Evolutionary conservation across 1,140 invertebrate species (phyloP).

Genomic region (Belonocnema kinseyi): DNA sequence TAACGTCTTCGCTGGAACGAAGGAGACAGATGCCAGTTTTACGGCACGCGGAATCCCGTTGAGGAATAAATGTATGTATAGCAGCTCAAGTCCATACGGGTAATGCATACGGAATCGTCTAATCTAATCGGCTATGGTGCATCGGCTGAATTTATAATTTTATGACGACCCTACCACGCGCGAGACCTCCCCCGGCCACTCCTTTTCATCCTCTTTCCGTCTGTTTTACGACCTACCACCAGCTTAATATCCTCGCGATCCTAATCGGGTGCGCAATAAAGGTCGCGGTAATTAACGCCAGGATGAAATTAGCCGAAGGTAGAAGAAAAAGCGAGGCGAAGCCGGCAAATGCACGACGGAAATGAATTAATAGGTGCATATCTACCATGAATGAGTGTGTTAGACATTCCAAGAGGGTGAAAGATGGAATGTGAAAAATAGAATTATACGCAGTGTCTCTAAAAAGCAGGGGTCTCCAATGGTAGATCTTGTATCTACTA

Average conservation of each 20-base stretch:
- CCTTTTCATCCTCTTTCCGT: slow-evolving; percentile 22
- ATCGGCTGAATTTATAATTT: slow-evolving; percentile 67
- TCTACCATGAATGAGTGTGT: neutral
- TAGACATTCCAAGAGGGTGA: neutral
- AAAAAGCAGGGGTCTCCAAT: no score
- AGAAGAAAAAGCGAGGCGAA: slow-evolving; percentile 28
- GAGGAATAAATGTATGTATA: slow-evolving; percentile 35
- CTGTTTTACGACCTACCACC: slow-evolving; percentile 41
- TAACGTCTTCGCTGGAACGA: slow-evolving; percentile 24
- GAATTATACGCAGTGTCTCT: neutral
- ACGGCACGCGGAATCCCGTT: slow-evolving; percentile 39
- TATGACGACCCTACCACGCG: slow-evolving; percentile 54
- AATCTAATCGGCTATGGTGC: slow-evolving; percentile 61
- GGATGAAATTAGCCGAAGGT: slow-evolving; percentile 56
- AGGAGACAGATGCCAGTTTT: slow-evolving; percentile 36
- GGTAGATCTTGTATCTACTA: no score
- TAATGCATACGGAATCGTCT: slow-evolving; percentile 63
- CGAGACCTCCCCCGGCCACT: slow-evolving; percentile 33
- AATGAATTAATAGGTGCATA: slow-evolving; percentile 6
- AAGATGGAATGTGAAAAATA: slow-evolving; percentile 4
- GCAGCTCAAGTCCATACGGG: slow-evolving; percentile 40
- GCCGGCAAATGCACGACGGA: neutral
- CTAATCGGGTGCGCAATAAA: slow-evolving; percentile 69
- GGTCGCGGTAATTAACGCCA: slow-evolving; percentile 67
- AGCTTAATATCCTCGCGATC: slow-evolving; percentile 59